These are phyloP conservation scores for Bufo bufo DNA, from an alignment of 2,113 vertebrate genomes.

Conservation along the genomic window DNA sequence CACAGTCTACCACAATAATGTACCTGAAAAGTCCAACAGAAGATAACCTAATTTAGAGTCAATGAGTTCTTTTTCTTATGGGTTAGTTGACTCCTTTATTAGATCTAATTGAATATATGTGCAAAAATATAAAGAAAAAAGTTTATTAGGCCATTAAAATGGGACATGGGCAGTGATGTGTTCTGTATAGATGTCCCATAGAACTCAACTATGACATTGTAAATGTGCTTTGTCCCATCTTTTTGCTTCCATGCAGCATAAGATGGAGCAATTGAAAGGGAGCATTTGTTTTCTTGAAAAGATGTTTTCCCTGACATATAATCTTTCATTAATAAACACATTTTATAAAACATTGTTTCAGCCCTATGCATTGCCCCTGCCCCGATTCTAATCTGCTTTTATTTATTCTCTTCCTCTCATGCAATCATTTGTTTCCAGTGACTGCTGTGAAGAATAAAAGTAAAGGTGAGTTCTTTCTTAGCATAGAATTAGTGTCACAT, in stretches of 20 bases:
- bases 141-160: too few relatives aligned
- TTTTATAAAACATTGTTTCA: neutral
- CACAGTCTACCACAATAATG: neutral
- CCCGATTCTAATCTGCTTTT: constrained; percentile 70
- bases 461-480: constrained; percentile 75
- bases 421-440: constrained; percentile 79
- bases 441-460: constrained; percentile 79
- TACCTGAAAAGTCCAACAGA: neutral
- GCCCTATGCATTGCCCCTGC: neutral
- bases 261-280: too few relatives aligned
- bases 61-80: too few relatives aligned
- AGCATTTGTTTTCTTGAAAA: neutral
- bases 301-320: neutral
- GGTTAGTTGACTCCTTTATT: too few relatives aligned
- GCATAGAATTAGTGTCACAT: neutral
- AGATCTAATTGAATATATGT: too few relatives aligned
- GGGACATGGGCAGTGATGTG: too few relatives aligned
- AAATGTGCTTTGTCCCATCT: too few relatives aligned
- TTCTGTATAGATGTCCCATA: too few relatives aligned
- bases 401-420: constrained; percentile 74
- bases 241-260: too few relatives aligned
- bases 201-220: too few relatives aligned
- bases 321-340: neutral
- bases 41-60: neutral
- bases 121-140: too few relatives aligned